A percentile compares a stretch with the other conserved stretches of the same genome.
These are phyloP conservation scores for Myiothlypis coronata DNA, from an alignment of 2,797 vertebrate species.

Conservation along the genomic window DNA sequence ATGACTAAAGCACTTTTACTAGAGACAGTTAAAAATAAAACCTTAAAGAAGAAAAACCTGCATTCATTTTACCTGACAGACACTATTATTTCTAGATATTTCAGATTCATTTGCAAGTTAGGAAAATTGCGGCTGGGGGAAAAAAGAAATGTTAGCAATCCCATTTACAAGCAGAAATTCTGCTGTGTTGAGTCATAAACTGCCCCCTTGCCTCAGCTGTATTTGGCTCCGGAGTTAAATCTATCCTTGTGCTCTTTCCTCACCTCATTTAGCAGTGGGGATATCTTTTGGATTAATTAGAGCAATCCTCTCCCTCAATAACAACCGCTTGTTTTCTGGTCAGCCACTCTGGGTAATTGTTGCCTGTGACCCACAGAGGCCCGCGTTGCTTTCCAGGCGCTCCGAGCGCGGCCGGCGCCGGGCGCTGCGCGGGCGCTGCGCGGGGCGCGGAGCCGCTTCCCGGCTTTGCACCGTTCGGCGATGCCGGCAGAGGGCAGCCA, in stretches of 20 bases:
- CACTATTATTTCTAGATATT: conserved; percentile 59
- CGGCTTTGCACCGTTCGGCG: conserved; percentile 50
- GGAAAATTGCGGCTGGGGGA: conserved; percentile 33
- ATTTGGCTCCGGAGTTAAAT: conserved; percentile 44
- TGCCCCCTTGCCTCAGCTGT: conserved; percentile 59
- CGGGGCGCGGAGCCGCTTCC: background rate
- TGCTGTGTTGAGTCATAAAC: conserved; percentile 61
- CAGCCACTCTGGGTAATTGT: conserved; percentile 43
- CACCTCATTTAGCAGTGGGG: conserved; percentile 72
- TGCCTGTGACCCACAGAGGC: conserved; percentile 40
- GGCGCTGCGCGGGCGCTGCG: background rate
- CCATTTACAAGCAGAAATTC: conserved; percentile 55
- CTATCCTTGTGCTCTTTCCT: conserved; percentile 38
- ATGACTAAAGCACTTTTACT: conserved; percentile 61
- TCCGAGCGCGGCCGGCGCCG: conserved; percentile 15
- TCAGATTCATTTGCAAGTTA: conserved; percentile 58
- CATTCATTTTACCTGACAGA: conserved; percentile 42
- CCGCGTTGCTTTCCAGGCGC: conserved; percentile 18
- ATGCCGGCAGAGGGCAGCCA: conserved; percentile 82
- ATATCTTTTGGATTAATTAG: conserved; percentile 74
- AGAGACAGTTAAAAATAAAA: conserved; percentile 64
- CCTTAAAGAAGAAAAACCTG: conserved; percentile 39
- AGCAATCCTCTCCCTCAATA: conserved; percentile 48
- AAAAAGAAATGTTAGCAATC: background rate
- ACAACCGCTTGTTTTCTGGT: conserved; percentile 58